Evolutionary conservation across 2,888 invertebrate species (phyloP).

Genomic region (Invenusta paracnida): DNA sequence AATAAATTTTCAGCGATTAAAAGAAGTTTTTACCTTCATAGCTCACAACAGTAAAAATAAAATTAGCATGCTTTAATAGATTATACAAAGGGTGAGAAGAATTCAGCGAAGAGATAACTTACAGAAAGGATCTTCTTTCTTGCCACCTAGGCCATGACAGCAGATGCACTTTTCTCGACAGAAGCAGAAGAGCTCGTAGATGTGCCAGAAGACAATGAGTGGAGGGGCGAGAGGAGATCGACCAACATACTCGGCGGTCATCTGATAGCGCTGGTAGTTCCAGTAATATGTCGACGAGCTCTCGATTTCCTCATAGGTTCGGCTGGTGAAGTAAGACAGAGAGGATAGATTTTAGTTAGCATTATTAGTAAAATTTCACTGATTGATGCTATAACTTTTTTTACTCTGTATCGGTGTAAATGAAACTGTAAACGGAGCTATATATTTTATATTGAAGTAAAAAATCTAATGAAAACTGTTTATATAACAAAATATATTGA

Average conservation of each 20-base stretch:
- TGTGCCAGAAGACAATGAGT: constrained; percentile 54
- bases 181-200: constrained; percentile 45
- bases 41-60: too few species aligned
- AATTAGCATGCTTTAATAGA: too few species aligned
- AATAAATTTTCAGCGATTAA: too few species aligned
- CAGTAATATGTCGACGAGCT: constrained; percentile 42
- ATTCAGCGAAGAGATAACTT: too few species aligned
- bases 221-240: constrained; percentile 57
- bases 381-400: too few species aligned
- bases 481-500: background rate
- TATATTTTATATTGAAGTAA: too few species aligned
- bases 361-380: background rate
- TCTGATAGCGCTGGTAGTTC: constrained; percentile 52
- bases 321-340: background rate
- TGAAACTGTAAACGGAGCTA: too few species aligned
- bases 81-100: too few species aligned
- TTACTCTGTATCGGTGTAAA: too few species aligned
- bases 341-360: background rate
- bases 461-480: background rate
- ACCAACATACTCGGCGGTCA: constrained; percentile 57
- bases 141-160: constrained; percentile 11
- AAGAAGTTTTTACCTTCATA: too few species aligned
- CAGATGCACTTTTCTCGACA: background rate
- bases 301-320: constrained; percentile 44
- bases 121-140: constrained; percentile 37